phyloP scores from a whole-genome alignment of 2,888 invertebrate species.

The Patella ulyssiponensis region DNA sequence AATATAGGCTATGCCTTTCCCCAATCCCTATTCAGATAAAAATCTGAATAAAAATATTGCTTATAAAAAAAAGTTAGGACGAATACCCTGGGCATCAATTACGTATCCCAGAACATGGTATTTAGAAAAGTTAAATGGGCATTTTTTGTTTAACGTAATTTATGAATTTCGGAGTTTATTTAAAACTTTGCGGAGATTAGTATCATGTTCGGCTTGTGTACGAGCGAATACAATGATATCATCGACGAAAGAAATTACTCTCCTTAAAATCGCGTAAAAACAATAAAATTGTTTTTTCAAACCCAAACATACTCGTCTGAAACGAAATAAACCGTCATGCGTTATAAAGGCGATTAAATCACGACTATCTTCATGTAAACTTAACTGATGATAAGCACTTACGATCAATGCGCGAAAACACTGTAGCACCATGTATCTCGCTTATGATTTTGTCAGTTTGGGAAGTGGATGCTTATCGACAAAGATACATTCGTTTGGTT shows the following conservation, averaged over 20 bases:
- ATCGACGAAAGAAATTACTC: neutral
- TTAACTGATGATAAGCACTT: neutral
- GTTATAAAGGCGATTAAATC: slow-evolving; percentile 10
- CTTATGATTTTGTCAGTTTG: neutral
- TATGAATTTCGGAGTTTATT: neutral
- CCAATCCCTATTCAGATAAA: no score
- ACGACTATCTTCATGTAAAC: neutral
- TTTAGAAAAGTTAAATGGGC: neutral
- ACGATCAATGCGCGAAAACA: neutral
- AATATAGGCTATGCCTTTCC: no score
- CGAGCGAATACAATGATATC: neutral
- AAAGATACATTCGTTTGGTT: neutral
- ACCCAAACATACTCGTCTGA: neutral
- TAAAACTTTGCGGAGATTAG: neutral
- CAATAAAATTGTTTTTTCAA: neutral
- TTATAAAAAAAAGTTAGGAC: no score
- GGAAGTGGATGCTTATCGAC: slow-evolving; percentile 9
- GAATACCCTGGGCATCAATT: neutral
- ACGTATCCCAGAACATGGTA: neutral
- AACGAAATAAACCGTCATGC: neutral
- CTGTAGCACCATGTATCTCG: neutral
- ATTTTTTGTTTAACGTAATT: neutral
- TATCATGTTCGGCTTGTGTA: neutral
- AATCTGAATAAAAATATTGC: no score
- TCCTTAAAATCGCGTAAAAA: neutral